Evolutionary conservation across 2,888 invertebrate genomes (phyloP).

Genomic region (Gnatocerus cornutus): DNA sequence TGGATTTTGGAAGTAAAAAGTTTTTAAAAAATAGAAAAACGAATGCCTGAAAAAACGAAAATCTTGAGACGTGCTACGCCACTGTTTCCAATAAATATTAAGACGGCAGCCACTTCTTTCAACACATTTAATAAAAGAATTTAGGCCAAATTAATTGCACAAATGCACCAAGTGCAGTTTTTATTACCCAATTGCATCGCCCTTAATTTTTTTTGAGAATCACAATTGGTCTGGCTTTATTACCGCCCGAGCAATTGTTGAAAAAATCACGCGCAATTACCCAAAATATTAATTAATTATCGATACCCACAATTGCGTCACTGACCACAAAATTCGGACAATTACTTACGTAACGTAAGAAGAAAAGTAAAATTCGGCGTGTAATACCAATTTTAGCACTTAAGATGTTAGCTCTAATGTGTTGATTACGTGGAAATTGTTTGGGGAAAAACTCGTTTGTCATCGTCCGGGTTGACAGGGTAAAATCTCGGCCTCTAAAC

Average conservation of each 20-base stretch:
- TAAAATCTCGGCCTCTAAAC: conserved; percentile 1
- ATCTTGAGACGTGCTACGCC: no score
- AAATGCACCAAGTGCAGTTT: conserved; percentile 43
- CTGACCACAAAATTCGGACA: conserved; percentile 11
- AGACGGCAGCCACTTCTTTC: conserved; percentile 6
- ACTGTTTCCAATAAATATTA: conserved; percentile 3
- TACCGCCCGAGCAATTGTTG: background rate
- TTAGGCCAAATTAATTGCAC: conserved; percentile 44
- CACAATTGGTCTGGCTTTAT: conserved; percentile 13
- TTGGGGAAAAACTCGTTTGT: background rate
- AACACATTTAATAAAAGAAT: conserved; percentile 39
- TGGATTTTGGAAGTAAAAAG: no score
- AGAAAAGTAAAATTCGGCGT: background rate
- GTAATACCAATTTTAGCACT: conserved; percentile 29
- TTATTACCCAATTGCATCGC: conserved; percentile 43
- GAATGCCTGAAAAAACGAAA: no score
- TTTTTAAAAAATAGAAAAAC: no score
- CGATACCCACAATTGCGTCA: background rate
- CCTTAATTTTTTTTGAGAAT: conserved; percentile 42
- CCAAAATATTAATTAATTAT: background rate
- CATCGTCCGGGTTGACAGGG: background rate
- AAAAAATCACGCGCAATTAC: conserved; percentile 5
- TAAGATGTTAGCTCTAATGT: no score
- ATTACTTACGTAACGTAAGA: conserved; percentile 12
- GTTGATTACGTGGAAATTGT: no score